phyloP scores from a whole-genome alignment of 2,888 invertebrate genomes.

The Hyppa rectilinea region DNA sequence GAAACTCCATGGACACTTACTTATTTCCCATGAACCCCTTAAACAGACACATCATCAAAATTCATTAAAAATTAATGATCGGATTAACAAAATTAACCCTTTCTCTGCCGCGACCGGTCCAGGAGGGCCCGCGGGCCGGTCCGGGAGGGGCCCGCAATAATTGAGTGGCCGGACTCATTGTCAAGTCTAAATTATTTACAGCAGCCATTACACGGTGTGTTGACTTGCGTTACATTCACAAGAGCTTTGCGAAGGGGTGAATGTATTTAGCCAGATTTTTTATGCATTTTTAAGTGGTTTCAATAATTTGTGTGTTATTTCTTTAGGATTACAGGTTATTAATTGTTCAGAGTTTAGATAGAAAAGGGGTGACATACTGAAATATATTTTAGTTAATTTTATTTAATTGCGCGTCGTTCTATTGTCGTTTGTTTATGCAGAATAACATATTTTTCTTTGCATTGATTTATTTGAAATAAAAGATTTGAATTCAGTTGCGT shows the following conservation, averaged over 20 bases:
- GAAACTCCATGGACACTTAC: too few species aligned
- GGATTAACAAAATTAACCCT: constrained; percentile 47
- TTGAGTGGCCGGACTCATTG: constrained; percentile 35
- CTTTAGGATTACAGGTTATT: not conserved
- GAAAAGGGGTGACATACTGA: not conserved
- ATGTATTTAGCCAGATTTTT: not conserved
- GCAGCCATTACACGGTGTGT: constrained; percentile 55
- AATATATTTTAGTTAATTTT: too few species aligned
- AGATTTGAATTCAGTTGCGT: too few species aligned
- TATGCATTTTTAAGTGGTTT: not conserved
- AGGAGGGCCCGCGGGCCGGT: constrained; percentile 1
- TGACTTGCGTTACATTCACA: constrained; percentile 16
- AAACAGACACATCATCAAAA: not conserved
- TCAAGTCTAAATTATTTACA: constrained; percentile 54
- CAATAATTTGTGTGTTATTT: constrained; percentile 1
- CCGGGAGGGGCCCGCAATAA: constrained; percentile 19
- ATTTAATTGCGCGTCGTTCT: too few species aligned
- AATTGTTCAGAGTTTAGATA: not conserved
- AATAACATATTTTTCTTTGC: too few species aligned
- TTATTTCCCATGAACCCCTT: too few species aligned
- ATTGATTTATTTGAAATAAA: too few species aligned
- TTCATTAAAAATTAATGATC: constrained; percentile 10
- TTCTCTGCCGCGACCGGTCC: constrained; percentile 13
- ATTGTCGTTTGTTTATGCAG: too few species aligned
- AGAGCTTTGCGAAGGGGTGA: constrained; percentile 39